Evolutionary conservation across 2,797 vertebrate genomes (phyloP).

Genomic region (Botia kubotai): DNA sequence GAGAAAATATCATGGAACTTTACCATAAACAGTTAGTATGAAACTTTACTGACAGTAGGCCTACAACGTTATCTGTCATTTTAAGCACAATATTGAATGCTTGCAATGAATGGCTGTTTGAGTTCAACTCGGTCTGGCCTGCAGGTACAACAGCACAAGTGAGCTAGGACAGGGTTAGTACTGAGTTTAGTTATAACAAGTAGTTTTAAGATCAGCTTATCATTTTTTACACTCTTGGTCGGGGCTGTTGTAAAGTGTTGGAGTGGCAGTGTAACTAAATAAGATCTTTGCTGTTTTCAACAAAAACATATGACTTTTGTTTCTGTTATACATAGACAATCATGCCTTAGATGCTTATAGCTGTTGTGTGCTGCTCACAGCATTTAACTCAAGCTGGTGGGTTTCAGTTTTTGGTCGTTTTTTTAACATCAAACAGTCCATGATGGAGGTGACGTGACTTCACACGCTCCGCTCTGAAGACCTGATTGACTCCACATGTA

Average conservation of each 20-base stretch:
- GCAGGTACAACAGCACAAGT: background rate
- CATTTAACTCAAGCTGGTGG: slow-evolving; percentile 3
- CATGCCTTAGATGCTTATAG: background rate
- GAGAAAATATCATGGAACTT: background rate
- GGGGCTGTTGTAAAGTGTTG: background rate
- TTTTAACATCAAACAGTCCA: slow-evolving; percentile 21
- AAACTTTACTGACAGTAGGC: background rate
- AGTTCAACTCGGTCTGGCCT: background rate
- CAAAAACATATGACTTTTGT: no score
- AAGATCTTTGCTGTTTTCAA: background rate
- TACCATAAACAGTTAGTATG: background rate
- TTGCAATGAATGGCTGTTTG: background rate
- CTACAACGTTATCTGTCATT: background rate
- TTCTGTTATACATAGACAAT: slow-evolving; percentile 1
- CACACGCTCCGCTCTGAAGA: slow-evolving; percentile 1
- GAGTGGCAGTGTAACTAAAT: background rate
- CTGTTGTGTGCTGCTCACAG: background rate
- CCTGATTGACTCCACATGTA: slow-evolving; percentile 35
- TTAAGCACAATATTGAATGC: background rate
- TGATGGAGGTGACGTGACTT: slow-evolving; percentile 21
- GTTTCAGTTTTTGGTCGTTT: slow-evolving; percentile 12
- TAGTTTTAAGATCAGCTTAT: background rate
- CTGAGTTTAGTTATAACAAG: background rate
- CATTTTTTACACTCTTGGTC: background rate
- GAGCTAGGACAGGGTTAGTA: no score